Evolutionary conservation across 2,113 vertebrate species (phyloP).

Genomic region (Gila orcuttii): DNA sequence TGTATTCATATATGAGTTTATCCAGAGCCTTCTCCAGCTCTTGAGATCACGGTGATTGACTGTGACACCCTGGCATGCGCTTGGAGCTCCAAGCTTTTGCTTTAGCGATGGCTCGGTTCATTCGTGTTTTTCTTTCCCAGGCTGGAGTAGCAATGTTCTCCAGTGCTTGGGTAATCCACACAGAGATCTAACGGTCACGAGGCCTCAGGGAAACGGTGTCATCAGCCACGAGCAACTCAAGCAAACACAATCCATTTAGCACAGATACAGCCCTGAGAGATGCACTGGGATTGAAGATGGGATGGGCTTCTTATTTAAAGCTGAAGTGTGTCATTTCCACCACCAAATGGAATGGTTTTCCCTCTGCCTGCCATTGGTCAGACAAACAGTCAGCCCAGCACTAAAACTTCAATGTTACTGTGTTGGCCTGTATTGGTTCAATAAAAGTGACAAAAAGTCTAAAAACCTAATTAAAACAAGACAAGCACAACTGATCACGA

Average conservation of each 20-base stretch:
- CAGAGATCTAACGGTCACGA: slow-evolving; percentile 63
- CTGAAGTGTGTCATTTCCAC: not conserved
- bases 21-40: not conserved
- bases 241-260: slow-evolving; percentile 72
- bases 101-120: slow-evolving; percentile 10
- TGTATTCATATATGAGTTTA: slow-evolving; percentile 1
- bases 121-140: slow-evolving; percentile 17
- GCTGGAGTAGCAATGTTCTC: slow-evolving; percentile 32
- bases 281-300: slow-evolving; percentile 14
- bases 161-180: slow-evolving; percentile 61
- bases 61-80: slow-evolving; percentile 29
- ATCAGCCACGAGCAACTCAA: slow-evolving; percentile 64
- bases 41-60: slow-evolving; percentile 25
- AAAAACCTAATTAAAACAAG: not conserved
- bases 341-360: not conserved
- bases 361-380: not conserved
- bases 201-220: slow-evolving; percentile 63
- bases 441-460: not conserved
- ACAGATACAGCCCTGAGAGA: slow-evolving; percentile 48
- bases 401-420: not conserved
- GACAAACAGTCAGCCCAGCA: not conserved
- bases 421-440: not conserved
- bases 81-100: not conserved
- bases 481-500: not conserved
- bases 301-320: slow-evolving; percentile 7